Evolutionary conservation across 23 tunicate genomes (phyloP), one percentile per base, ranked within the genome.

Genomic region (Trididemnum nubilum): DNA sequence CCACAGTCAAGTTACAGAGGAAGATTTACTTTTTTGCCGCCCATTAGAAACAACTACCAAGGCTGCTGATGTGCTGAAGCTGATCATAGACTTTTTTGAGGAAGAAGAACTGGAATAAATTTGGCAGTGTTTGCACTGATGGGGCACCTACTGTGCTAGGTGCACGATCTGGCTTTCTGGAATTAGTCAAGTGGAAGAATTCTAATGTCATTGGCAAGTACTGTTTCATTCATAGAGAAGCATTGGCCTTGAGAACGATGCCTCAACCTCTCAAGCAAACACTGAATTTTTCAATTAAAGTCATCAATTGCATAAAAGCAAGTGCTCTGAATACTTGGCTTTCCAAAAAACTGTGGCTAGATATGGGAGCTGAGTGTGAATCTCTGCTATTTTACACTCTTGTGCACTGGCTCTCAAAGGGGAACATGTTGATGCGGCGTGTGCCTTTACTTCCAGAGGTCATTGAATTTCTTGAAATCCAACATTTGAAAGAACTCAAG

Each of bases 1-100:
- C 36, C 82, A 70, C 86, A 54, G 40, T 33, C 34, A 82, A 73
- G 27, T 51, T 82, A 82, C 73, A 9, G 78, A 38, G 58, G 58
- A 73, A 73, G 78, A 73, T 39, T 73, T 73, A 3, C 78, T 73
- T 73, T 82, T 82, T 72, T 82, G 86, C 67, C 86, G 81, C 67
- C 66, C 81, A 82, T 82, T 82, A 36, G 81, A 82, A 82, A 82
- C 65, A 82, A 82, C 86, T 28, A 82, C 86, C 28, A 82, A 82
- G 86, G 86, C 86, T 73, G 24, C 29, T 27, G 30, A 73, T 73
- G 78, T 73, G 78, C 74, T 67, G 33, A 73, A 38, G 78, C 78
- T 39, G 2, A 30, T 39, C 7, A 58, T 37, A 73, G 78, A 73
- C 78, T 39, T 73, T 73, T 73, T 73, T 73, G 28, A 21, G 12